A percentile compares a stretch with the other conserved stretches of the same genome.
Evolutionary conservation across 1,140 invertebrate species (phyloP).

Genomic region (Lasaia peninsularis): DNA sequence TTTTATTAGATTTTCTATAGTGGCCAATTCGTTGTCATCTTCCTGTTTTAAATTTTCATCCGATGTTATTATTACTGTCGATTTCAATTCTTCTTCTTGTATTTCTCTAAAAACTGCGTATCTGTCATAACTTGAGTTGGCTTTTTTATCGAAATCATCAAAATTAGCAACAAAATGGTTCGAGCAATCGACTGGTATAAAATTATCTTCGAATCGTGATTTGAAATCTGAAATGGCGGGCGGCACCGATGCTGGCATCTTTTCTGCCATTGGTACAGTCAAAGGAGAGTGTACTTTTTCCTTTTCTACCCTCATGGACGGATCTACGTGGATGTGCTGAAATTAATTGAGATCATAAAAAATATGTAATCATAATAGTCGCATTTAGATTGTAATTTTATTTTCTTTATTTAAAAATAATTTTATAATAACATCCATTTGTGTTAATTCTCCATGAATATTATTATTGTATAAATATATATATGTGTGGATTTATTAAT

Average conservation of each 20-base stretch:
- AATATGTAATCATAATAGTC: neutral
- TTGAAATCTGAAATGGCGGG: constrained; percentile 45
- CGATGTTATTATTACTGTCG: constrained; percentile 71
- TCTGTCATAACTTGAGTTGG: constrained; percentile 79
- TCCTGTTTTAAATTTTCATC: constrained; percentile 59
- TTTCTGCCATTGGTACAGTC: constrained; percentile 26
- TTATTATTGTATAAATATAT: no score
- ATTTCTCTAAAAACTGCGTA: constrained; percentile 92
- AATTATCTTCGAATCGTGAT: constrained; percentile 80
- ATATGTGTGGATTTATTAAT: neutral
- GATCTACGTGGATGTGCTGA: constrained; percentile 63
- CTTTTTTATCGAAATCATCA: constrained; percentile 77
- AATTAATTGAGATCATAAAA: constrained; percentile 1
- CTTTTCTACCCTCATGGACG: constrained; percentile 39
- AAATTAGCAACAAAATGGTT: constrained; percentile 80
- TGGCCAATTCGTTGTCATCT: constrained; percentile 65
- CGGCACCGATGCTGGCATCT: constrained; percentile 25
- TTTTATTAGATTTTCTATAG: constrained; percentile 46
- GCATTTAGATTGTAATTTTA: neutral
- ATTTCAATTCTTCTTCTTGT: constrained; percentile 83
- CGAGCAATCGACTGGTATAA: constrained; percentile 49
- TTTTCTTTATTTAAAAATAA: neutral
- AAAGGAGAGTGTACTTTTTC: constrained; percentile 33
- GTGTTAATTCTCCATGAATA: no score
- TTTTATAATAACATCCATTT: no score